A percentile compares a stretch with the other conserved stretches of the same genome.
phyloP scores from a whole-genome alignment of 2,797 vertebrate genomes.

The Brachyrhaphis roseni region DNA sequence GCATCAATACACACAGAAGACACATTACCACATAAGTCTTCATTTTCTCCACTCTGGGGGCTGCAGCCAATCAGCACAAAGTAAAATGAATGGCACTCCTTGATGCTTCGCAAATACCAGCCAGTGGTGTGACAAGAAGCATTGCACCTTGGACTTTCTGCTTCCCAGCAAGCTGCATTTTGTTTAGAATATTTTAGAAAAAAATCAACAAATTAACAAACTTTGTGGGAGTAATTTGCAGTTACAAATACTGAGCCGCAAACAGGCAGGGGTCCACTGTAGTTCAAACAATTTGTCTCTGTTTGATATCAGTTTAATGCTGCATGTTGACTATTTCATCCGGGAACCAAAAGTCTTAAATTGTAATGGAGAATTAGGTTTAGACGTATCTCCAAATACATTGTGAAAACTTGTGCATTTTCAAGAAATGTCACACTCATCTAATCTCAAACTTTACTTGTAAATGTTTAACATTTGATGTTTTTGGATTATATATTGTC shows the following conservation, averaged over 20 bases:
- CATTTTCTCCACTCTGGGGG: neutral
- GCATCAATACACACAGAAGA: neutral
- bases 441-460: neutral
- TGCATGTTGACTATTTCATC: neutral
- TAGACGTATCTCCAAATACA: neutral
- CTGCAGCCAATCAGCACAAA: neutral
- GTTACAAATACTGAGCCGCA: neutral
- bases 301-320: neutral
- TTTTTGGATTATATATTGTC: neutral
- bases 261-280: neutral
- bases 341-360: neutral
- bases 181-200: neutral
- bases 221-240: neutral
- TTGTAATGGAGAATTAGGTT: neutral
- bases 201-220: neutral
- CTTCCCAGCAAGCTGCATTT: neutral
- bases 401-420: neutral
- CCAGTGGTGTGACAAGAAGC: neutral
- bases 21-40: neutral
- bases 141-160: neutral
- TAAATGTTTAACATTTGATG: neutral
- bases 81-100: neutral
- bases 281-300: neutral
- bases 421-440: neutral
- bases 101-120: neutral